Conservation (phyloP, 1,140 invertebrate species). For the Lysiphlebus fabarum region DNA sequence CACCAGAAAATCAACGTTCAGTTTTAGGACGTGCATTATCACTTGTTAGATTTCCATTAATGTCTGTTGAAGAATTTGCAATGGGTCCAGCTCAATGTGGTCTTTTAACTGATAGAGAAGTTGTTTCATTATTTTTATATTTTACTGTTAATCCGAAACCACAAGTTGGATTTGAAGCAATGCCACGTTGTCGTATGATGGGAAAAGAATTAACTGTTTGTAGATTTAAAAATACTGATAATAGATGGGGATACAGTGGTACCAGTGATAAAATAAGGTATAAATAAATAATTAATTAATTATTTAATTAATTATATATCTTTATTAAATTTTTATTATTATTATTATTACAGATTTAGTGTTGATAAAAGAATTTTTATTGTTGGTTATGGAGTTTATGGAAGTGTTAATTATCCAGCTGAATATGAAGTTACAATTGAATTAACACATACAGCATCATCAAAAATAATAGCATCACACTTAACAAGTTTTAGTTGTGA, state of each 20-base stretch:
- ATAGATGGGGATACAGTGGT: constrained; percentile 84
- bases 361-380: constrained; percentile 82
- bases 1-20: constrained; percentile 68
- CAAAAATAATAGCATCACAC: constrained; percentile 75
- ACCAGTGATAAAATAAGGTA: constrained; percentile 77
- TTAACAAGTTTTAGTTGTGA: constrained; percentile 77
- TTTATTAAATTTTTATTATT: constrained; percentile 4
- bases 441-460: constrained; percentile 73
- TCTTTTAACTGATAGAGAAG: constrained; percentile 72
- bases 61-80: constrained; percentile 86
- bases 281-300: constrained; percentile 37
- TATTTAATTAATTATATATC: neutral
- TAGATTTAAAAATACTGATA: constrained; percentile 78
- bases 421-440: constrained; percentile 80
- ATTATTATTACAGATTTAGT: constrained; percentile 63
- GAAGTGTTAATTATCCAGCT: constrained; percentile 77
- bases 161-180: constrained; percentile 67
- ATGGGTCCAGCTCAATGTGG: constrained; percentile 74
- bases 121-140: constrained; percentile 78
- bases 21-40: constrained; percentile 68
- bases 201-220: constrained; percentile 80
- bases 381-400: constrained; percentile 85
- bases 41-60: constrained; percentile 80
- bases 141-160: constrained; percentile 78
- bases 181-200: constrained; percentile 76